Evolutionary conservation across 2,797 vertebrate species (phyloP).

Genomic region (Cryptoprocta ferox): DNA sequence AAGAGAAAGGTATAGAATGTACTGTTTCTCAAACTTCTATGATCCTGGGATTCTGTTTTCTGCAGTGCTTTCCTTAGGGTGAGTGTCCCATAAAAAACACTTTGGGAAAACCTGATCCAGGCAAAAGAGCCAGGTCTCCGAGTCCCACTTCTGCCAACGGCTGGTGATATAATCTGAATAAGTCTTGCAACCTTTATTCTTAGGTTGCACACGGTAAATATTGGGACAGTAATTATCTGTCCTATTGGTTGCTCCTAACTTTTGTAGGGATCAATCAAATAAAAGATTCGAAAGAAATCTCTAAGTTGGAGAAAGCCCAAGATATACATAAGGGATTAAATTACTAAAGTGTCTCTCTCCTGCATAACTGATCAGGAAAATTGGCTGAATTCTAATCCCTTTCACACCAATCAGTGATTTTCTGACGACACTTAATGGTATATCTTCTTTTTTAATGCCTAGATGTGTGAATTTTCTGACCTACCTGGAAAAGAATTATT

Average conservation of each 20-base stretch:
- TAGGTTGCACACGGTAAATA: neutral
- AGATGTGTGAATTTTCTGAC: neutral
- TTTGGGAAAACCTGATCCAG: neutral
- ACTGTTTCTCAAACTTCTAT: neutral
- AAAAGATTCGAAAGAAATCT: neutral
- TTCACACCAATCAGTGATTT: neutral
- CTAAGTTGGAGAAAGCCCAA: neutral
- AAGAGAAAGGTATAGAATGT: fast-evolving
- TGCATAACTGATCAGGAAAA: neutral
- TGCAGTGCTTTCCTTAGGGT: neutral
- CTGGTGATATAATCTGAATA: neutral
- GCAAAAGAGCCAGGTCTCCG: neutral
- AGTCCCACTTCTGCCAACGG: neutral
- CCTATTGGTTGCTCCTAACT: neutral
- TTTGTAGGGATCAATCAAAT: neutral
- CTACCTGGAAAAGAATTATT: neutral
- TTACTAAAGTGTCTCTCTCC: neutral
- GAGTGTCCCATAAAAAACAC: neutral
- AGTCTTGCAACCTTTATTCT: neutral
- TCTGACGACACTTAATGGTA: neutral
- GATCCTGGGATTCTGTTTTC: neutral
- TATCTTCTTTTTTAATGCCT: neutral
- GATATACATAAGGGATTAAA: neutral
- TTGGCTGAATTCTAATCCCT: neutral
- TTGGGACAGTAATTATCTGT: neutral